Evolutionary conservation across 2,888 invertebrate genomes (phyloP).

Genomic region (Epinotia demarniana): DNA sequence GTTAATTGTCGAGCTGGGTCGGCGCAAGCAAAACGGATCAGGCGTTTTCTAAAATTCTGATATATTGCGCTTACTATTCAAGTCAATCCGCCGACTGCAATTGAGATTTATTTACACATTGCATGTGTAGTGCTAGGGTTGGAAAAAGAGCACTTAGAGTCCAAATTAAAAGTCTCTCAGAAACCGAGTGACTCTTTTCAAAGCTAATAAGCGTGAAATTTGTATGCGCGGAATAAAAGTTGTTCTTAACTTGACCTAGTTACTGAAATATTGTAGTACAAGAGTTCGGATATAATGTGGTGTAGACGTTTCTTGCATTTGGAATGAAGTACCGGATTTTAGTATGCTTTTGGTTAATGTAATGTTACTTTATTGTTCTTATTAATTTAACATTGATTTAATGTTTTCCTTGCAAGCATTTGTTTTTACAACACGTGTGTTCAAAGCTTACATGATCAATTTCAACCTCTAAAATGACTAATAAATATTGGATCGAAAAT

Average conservation of each 20-base stretch:
- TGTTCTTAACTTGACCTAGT: conserved; percentile 37
- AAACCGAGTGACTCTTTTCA: conserved; percentile 27
- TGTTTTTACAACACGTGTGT: too few species aligned
- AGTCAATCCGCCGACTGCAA: not conserved
- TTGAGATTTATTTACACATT: not conserved
- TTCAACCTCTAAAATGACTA: too few species aligned
- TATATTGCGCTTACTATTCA: not conserved
- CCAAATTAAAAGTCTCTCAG: conserved; percentile 15
- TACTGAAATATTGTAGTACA: conserved; percentile 31
- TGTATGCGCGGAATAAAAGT: conserved; percentile 19
- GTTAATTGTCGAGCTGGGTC: not conserved
- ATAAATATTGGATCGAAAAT: too few species aligned
- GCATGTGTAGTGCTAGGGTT: not conserved
- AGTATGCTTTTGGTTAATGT: conserved; percentile 4
- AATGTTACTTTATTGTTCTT: not conserved
- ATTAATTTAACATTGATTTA: too few species aligned
- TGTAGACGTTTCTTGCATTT: conserved; percentile 25
- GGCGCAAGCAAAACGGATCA: not conserved
- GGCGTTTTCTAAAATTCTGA: not conserved
- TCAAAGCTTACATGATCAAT: too few species aligned
- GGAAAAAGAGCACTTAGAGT: conserved; percentile 15
- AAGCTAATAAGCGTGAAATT: conserved; percentile 36
- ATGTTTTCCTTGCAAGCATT: too few species aligned
- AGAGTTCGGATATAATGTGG: conserved; percentile 29
- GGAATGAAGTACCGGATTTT: conserved; percentile 11